Evolutionary conservation across 2,113 vertebrate genomes (phyloP).

Genomic region (Microcebus lehilahytsara): DNA sequence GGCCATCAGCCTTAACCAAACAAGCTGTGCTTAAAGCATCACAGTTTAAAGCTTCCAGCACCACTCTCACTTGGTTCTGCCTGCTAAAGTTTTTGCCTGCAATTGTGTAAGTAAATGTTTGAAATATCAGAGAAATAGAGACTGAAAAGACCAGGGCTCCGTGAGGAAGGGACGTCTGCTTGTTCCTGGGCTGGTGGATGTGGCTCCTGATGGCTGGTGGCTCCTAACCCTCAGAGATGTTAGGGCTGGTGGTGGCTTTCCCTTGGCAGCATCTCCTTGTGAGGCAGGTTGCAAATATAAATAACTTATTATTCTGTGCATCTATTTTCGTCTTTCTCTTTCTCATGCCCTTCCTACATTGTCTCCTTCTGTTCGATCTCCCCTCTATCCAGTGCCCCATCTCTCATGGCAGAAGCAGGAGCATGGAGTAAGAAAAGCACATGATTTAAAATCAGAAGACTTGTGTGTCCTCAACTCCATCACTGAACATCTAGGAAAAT

Average conservation of each 20-base stretch:
- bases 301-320: neutral
- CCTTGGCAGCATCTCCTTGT: neutral
- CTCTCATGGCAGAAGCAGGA: neutral
- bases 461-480: neutral
- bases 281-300: neutral
- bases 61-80: neutral
- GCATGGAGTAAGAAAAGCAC: neutral
- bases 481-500: neutral
- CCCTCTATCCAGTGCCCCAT: neutral
- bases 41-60: neutral
- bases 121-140: neutral
- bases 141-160: neutral
- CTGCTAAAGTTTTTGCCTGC: neutral
- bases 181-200: neutral
- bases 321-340: neutral
- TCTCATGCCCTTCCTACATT: neutral
- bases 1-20: neutral
- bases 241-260: neutral
- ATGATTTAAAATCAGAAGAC: neutral
- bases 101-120: neutral
- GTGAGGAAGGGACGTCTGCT: neutral
- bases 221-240: neutral
- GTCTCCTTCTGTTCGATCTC: neutral
- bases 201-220: neutral
- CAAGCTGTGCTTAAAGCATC: neutral